Base-by-base conservation (phyloP, 2,797 vertebrate species). In the Pipistrellus kuhlii region DNA sequence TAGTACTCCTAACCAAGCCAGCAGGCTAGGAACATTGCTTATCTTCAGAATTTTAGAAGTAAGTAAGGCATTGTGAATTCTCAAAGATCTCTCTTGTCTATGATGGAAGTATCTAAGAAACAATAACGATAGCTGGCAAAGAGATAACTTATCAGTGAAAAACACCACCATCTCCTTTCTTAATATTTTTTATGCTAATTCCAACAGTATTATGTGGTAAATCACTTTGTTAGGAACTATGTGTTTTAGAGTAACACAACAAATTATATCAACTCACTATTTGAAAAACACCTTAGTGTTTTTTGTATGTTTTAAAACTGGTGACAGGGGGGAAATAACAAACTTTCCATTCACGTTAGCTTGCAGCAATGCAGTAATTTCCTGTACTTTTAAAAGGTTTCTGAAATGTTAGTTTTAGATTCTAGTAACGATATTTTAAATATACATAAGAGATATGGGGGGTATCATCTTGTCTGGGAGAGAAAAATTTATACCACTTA, bases 31-130 rank as follows among this genome's bases (percentile, higher is more conserved):
- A 94, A 73, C 53, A 91, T 48, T 69, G 66, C 85, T 96, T 93
- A 82, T 81, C 94, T 96, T 94, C 69, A 88, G 93, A 92, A 80
- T 92, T 95, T 95, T 91, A 86, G 93, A 94, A 95, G 80, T 75
- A 94, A 94, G 41, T 85, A 90, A 94, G 68, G 25, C 89, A 80
- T 69, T 14, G 15, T 82, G 55, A 84, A 62, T 83, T 94, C 75
- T 83, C 41, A 48, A 88, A 86, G 75, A 86, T 62, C 18, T 66
- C 91, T 90, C 15, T 27, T 91, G 59, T 88, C 18, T 71, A 27
- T 86, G 72, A 44, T n/a, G 76, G 94, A 94, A 92, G 32, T 82
- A 89, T 87, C 66, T 75, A 51, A 93, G 55, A 87, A 92, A 87
- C 3, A 83, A 30, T 81, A 91, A 62, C 55, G 78, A 9, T 30